phyloP scores from a whole-genome alignment of 2,797 vertebrate species.

The Holocentrus rufus region DNA sequence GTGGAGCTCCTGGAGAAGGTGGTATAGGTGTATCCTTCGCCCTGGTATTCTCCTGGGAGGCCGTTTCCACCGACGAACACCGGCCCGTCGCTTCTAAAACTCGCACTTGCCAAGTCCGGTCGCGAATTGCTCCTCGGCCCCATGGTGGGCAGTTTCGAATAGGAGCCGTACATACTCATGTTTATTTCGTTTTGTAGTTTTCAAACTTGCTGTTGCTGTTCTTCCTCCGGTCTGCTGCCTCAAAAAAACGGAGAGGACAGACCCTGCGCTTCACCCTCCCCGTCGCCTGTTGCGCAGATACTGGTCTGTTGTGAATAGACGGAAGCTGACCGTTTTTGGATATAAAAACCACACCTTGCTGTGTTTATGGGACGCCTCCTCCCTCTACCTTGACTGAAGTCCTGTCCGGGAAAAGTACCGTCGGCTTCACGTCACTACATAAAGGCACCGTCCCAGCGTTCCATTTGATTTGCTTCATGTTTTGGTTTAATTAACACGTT shows the following conservation, averaged over 20 bases:
- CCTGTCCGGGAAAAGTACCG: constrained; percentile 22
- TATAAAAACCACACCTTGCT: constrained; percentile 80
- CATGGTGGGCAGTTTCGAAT: constrained; percentile 43
- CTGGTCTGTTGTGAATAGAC: constrained; percentile 65
- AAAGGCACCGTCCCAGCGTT: no score
- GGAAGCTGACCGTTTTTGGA: constrained; percentile 71
- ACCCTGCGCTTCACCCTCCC: constrained; percentile 40
- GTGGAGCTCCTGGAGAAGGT: constrained; percentile 59
- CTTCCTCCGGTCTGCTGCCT: constrained; percentile 25
- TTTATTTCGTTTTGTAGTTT: not conserved
- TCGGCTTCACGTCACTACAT: no score
- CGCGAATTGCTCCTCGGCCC: constrained; percentile 73
- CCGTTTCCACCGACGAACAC: constrained; percentile 69
- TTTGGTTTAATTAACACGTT: no score
- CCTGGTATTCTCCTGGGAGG: constrained; percentile 55
- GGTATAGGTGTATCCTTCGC: constrained; percentile 51
- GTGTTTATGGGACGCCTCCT: constrained; percentile 59
- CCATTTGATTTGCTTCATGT: no score
- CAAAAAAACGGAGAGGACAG: constrained; percentile 21
- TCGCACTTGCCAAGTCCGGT: constrained; percentile 61
- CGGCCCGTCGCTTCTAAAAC: constrained; percentile 54
- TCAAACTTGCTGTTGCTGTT: not conserved
- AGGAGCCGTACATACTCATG: constrained; percentile 77
- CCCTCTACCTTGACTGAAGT: constrained; percentile 9
- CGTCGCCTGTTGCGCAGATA: constrained; percentile 73